Evolutionary conservation across 2,113 vertebrate genomes (phyloP).

Genomic region (Apodemus sylvaticus): DNA sequence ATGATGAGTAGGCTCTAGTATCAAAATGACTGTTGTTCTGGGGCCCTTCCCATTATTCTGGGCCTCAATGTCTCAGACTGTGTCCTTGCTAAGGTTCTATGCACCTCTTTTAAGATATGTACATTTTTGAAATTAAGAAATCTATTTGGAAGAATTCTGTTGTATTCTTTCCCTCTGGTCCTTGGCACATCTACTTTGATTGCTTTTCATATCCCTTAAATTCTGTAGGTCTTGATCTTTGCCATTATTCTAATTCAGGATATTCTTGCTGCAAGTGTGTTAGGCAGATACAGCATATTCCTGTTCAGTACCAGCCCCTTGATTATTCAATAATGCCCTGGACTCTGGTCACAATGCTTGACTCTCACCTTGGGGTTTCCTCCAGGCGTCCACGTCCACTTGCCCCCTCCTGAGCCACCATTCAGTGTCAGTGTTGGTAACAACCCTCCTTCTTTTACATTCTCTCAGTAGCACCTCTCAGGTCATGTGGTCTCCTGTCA

Average conservation of each 20-base stretch:
- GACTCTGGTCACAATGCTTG: not conserved
- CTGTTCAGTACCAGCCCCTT: not conserved
- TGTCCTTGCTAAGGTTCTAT: not conserved
- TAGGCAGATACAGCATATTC: not conserved
- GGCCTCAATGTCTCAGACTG: not conserved
- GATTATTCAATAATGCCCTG: not conserved
- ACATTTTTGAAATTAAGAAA: constrained; percentile 16
- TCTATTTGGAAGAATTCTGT: not conserved
- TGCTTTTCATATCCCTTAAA: not conserved
- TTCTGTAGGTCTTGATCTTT: not conserved
- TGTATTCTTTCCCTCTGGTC: not conserved
- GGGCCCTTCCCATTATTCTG: not conserved
- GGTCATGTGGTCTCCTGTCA: not conserved
- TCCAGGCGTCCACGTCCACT: not conserved
- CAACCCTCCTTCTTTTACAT: not conserved
- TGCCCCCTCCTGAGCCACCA: not conserved
- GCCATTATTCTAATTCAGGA: constrained; percentile 2
- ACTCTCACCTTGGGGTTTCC: not conserved
- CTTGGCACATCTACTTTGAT: not conserved
- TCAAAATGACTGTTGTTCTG: not conserved
- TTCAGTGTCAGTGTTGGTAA: not conserved
- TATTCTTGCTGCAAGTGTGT: not conserved
- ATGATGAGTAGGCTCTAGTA: not conserved
- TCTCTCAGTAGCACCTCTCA: not conserved
- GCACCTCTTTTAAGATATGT: not conserved